Conservation (phyloP, 2,113 vertebrate genomes). For the Speoplatyrhinus poulsoni region DNA sequence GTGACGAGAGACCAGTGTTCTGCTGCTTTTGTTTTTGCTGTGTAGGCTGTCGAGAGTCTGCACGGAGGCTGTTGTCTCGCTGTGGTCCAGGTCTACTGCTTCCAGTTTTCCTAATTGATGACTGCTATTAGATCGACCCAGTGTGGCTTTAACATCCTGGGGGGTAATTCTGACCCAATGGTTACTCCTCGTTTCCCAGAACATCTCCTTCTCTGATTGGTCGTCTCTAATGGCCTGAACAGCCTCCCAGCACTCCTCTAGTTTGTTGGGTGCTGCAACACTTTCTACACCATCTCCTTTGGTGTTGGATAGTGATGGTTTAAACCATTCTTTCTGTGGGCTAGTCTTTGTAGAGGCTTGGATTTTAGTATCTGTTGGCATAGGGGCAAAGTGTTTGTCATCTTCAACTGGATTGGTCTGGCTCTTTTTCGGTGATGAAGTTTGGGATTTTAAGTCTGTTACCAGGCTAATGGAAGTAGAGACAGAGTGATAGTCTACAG, state of each 20-base stretch:
- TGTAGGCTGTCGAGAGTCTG: not conserved
- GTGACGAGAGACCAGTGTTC: not conserved
- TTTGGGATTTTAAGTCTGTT: not conserved
- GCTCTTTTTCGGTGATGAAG: not conserved
- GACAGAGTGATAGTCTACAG: not conserved
- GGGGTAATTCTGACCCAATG: slow-evolving; percentile 34
- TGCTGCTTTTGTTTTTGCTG: slow-evolving; percentile 2
- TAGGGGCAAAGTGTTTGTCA: not conserved
- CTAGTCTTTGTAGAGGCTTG: slow-evolving; percentile 22
- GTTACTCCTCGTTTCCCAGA: slow-evolving; percentile 10
- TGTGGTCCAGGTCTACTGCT: slow-evolving; percentile 12
- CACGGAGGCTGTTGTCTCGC: not conserved
- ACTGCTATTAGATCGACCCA: slow-evolving; percentile 19
- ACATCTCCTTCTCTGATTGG: not conserved
- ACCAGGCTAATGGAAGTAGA: not conserved
- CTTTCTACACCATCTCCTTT: not conserved
- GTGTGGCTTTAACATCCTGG: slow-evolving; percentile 39
- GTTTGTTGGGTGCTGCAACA: no score
- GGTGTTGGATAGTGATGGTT: not conserved
- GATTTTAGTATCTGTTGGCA: slow-evolving; percentile 9
- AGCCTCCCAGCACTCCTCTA: not conserved
- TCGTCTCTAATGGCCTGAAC: not conserved
- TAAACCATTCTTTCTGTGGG: not conserved
- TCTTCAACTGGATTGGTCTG: slow-evolving; percentile 1
- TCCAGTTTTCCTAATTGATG: not conserved